These are phyloP conservation scores for Rhinophrynus dorsalis DNA, from an alignment of 2,797 vertebrate species.

Conservation along the genomic window DNA sequence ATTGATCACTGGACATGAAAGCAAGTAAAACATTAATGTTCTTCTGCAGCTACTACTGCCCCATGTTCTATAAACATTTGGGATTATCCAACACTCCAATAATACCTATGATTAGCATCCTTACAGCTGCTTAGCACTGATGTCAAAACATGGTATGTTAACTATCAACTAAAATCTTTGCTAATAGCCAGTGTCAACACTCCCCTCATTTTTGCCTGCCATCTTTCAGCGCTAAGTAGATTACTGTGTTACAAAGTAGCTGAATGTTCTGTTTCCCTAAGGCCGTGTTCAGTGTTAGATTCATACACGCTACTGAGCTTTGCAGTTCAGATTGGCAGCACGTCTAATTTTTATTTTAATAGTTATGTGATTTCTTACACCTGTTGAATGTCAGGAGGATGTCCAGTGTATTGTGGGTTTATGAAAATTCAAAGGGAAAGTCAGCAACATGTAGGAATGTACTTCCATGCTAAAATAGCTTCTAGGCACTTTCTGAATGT, in stretches of 20 bases:
- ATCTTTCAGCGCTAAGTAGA: conserved; percentile 27
- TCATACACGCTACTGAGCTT: too few relatives aligned
- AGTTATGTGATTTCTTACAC: too few relatives aligned
- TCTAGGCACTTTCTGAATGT: too few relatives aligned
- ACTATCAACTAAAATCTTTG: conserved; percentile 10
- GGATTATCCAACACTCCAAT: conserved; percentile 9
- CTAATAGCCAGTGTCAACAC: conserved; percentile 43
- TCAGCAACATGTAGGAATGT: too few relatives aligned
- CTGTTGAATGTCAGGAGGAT: too few relatives aligned
- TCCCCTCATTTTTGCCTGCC: neutral
- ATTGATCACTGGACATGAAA: conserved; percentile 9
- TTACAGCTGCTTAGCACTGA: conserved; percentile 11
- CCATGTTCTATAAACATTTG: conserved; percentile 33
- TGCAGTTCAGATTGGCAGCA: too few relatives aligned
- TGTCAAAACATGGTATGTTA: conserved; percentile 43
- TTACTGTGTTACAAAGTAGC: conserved; percentile 12
- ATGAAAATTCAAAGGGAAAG: too few relatives aligned
- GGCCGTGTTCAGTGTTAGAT: too few relatives aligned
- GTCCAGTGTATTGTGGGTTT: too few relatives aligned
- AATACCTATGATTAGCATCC: conserved; percentile 11
- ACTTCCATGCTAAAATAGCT: too few relatives aligned
- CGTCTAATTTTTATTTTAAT: too few relatives aligned
- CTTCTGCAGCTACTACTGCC: conserved; percentile 14
- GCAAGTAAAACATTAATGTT: conserved; percentile 15
- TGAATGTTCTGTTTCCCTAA: neutral